phyloP scores from a whole-genome alignment of 2,113 vertebrate species.

The Gobio gobio region DNA sequence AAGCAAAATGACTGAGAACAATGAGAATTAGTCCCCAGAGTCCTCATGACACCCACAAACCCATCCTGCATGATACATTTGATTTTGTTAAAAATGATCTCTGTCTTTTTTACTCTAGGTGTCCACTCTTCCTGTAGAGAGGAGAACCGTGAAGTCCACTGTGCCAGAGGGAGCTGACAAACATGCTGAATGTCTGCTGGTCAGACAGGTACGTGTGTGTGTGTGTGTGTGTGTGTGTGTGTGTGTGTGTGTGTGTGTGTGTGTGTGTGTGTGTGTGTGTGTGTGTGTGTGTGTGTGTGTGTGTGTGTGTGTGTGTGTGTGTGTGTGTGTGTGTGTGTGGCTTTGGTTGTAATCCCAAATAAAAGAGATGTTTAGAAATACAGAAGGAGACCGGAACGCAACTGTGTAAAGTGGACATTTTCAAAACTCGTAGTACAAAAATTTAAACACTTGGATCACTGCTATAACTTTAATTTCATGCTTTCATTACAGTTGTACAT shows the following conservation, averaged over 20 bases:
- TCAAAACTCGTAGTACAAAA: no score
- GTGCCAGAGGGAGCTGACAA: slow-evolving; percentile 91
- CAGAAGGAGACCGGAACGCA: no score
- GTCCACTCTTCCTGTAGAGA: slow-evolving; percentile 87
- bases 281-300: no score
- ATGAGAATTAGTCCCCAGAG: no score
- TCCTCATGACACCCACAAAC: no score
- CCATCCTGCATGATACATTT: background rate
- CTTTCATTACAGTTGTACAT: no score
- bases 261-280: no score
- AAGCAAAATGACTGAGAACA: no score
- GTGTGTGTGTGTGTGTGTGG: background rate
- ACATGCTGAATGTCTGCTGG: slow-evolving; percentile 91
- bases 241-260: background rate
- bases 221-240: slow-evolving; percentile 2
- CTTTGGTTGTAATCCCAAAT: background rate
- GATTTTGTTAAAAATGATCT: background rate
- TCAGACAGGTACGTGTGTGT: slow-evolving; percentile 87
- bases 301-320: slow-evolving; percentile 69
- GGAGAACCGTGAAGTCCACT: slow-evolving; percentile 87
- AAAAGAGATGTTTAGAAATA: no score
- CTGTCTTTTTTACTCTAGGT: slow-evolving; percentile 71
- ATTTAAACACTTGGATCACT: no score
- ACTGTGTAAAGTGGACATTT: background rate
- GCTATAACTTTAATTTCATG: no score